Base-by-base conservation (phyloP, 1,140 invertebrate genomes). In the Panagrolaimus sp. region DNA sequence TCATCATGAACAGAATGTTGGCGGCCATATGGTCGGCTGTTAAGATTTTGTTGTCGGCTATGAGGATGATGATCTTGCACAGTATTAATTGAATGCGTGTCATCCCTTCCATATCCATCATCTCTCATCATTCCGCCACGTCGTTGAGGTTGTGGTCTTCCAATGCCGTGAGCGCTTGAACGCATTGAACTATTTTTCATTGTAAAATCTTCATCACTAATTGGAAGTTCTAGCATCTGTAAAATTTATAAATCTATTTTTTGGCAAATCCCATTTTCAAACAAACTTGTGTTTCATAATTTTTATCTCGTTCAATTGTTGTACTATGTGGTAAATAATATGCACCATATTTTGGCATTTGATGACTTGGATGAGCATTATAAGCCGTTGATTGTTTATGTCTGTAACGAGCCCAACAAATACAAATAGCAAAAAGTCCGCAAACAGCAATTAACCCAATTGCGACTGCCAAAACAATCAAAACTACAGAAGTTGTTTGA, bases 131-230 rank as follows among this genome's bases (percentile, higher is more conserved):
- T 9, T 43, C 20, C 16, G 68, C 62, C 42, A 31, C 66, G 11
- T 43, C 42, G 43, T 53, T 64, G 11, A 3, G 42, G 46, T 65
- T 47, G n/a, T 42, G 27, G 23, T 61, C 63, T 16, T 42, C 63
- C 20, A 51, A 53, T 61, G 43, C 38, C 68, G 78, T 43, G 43
- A 71, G 67, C n/a, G 68, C 53, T 69, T 53, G 61, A 51, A 27
- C 70, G 74, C 23, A 73, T 66, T 20, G 78, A 71, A 61, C 71
- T 78, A 44, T 75, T 73, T 63, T 80, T 77, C 44, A 74, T 51
- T 16, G 78, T 82, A 20, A 72, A 61, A 31, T 82, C 75, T 45
- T 81, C 79, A 65, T 82, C 79, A 53, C 78, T 79, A 20, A 81
- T 81, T 9, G 79, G 76, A 51, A 81, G 64, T 63, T 81, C 79